Conservation (phyloP, 2,113 vertebrate species). For the Lasiurus borealis region DNA sequence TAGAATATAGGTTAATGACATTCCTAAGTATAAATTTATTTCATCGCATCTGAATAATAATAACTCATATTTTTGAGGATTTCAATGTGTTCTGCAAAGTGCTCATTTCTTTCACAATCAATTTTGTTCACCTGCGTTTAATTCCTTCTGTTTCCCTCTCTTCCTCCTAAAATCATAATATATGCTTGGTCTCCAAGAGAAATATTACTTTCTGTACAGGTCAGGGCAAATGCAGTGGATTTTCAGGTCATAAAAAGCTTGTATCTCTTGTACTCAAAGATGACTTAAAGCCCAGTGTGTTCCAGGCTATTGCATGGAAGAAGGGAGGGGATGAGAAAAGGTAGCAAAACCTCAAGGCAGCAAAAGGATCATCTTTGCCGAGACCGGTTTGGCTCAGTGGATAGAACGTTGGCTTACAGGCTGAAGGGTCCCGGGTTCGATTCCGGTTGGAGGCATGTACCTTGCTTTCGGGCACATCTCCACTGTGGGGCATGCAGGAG, state of each 20-base stretch:
- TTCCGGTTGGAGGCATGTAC: too few species aligned
- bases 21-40: conserved; percentile 65
- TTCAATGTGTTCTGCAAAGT: not conserved
- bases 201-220: conserved; percentile 45
- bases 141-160: not conserved
- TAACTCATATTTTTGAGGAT: conserved; percentile 14
- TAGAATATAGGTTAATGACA: conserved; percentile 68
- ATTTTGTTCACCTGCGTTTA: conserved; percentile 44
- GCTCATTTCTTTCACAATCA: conserved; percentile 25
- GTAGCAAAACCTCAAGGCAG: not conserved
- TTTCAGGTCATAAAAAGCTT: conserved; percentile 61
- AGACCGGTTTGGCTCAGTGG: too few species aligned
- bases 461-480: too few species aligned
- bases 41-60: conserved; percentile 42
- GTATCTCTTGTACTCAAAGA: conserved; percentile 43
- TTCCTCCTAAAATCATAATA: conserved; percentile 25
- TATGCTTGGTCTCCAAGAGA: conserved; percentile 53
- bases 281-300: conserved; percentile 6
- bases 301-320: conserved; percentile 24
- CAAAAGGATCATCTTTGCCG: not conserved
- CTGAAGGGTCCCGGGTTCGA: too few species aligned
- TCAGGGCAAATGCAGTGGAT: conserved; percentile 59
- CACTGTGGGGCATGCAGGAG: too few species aligned
- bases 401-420: too few species aligned
- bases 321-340: not conserved